Percentiles rank a stretch among this genome's conserved stretches.
Conservation (phyloP, 37 sponge, comb jelly and placozoan genomes). For the Ephydatia muelleri region DNA sequence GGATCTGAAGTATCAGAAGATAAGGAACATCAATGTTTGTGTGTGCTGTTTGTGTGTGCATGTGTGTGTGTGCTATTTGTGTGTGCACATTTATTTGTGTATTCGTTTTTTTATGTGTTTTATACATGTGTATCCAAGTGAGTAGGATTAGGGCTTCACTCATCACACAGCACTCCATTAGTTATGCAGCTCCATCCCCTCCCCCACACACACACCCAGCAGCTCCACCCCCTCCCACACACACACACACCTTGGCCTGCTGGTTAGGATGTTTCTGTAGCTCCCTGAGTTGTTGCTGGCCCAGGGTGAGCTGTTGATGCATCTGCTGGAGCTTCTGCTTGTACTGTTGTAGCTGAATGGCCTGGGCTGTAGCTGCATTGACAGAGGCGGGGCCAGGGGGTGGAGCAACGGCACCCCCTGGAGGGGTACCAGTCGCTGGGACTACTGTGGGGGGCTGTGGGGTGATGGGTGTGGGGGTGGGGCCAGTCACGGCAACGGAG, state of each 20-base stretch:
- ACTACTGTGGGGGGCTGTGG: too few species aligned
- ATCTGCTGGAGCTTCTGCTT: slow-evolving; percentile 70
- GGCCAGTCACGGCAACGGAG: too few species aligned
- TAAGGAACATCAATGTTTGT: too few species aligned
- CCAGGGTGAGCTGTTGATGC: slow-evolving; percentile 74
- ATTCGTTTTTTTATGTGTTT: too few species aligned
- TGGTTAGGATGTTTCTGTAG: slow-evolving; percentile 70
- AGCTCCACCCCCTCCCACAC: too few species aligned
- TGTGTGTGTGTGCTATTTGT: background rate
- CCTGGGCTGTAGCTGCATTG: slow-evolving; percentile 17
- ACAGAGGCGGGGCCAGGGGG: too few species aligned
- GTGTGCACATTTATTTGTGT: too few species aligned
- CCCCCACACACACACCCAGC: too few species aligned
- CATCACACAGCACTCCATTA: background rate
- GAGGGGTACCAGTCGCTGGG: too few species aligned
- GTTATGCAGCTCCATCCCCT: background rate
- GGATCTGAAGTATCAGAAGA: slow-evolving; percentile 21
- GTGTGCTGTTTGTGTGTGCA: background rate
- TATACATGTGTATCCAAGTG: too few species aligned
- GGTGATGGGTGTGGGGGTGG: too few species aligned
- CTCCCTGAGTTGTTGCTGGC: slow-evolving; percentile 82
- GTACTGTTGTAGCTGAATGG: slow-evolving; percentile 74
- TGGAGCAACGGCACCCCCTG: too few species aligned
- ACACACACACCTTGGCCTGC: slow-evolving; percentile 43
- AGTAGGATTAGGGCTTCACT: background rate